These are phyloP conservation scores for Hypsopygia costalis DNA, from an alignment of 2,888 invertebrate genomes.

Conservation along the genomic window DNA sequence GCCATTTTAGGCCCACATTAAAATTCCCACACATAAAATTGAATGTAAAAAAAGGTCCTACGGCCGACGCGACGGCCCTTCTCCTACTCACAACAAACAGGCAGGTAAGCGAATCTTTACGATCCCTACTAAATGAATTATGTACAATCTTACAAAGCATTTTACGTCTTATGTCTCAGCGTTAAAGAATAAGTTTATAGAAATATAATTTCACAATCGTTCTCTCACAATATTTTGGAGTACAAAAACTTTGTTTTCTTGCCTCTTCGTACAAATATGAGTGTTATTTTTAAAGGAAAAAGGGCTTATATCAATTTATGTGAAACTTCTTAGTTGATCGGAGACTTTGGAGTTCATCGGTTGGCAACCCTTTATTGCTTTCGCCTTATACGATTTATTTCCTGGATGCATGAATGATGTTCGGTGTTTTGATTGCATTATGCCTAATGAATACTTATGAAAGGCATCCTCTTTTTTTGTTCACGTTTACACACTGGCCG, in stretches of 20 bases:
- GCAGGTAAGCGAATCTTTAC: constrained; percentile 78
- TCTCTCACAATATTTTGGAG: constrained; percentile 44
- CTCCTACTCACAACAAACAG: constrained; percentile 74
- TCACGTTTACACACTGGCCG: constrained; percentile 7
- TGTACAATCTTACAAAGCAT: constrained; percentile 53
- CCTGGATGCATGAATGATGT: constrained; percentile 29
- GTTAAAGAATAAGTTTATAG: constrained; percentile 49
- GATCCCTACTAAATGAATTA: constrained; percentile 67
- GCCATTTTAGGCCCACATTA: constrained; percentile 70
- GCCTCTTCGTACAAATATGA: constrained; percentile 40
- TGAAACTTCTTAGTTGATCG: constrained; percentile 22
- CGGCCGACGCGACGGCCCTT: constrained; percentile 61
- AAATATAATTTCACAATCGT: constrained; percentile 39
- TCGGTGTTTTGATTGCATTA: constrained; percentile 39
- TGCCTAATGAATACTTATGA: constrained; percentile 42
- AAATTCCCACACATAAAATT: constrained; percentile 78
- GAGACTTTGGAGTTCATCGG: constrained; percentile 34
- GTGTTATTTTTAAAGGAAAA: constrained; percentile 29
- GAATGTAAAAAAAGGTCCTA: constrained; percentile 67
- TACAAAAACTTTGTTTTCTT: constrained; percentile 52
- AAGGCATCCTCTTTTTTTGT: constrained; percentile 27
- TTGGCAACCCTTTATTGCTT: constrained; percentile 36
- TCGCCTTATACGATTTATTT: constrained; percentile 39
- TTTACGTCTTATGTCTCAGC: constrained; percentile 62
- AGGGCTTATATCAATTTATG: constrained; percentile 36